phyloP scores from a whole-genome alignment of 2,113 vertebrate genomes.

The Eidolon helvum region DNA sequence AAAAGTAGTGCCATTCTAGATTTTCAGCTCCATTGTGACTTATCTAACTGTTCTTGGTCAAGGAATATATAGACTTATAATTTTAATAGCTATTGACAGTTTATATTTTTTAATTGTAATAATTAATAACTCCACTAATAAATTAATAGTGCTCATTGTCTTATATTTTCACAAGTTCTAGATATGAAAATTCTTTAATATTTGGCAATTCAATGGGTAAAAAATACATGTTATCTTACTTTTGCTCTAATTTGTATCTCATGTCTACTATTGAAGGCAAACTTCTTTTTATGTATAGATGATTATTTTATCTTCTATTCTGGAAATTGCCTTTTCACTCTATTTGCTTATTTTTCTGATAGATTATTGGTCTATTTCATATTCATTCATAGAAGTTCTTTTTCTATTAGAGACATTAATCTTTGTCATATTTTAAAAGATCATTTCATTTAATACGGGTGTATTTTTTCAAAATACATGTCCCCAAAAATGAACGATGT shows the following conservation, averaged over 20 bases:
- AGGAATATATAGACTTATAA: not conserved
- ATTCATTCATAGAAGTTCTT: not conserved
- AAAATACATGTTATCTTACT: not conserved
- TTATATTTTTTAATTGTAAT: not conserved
- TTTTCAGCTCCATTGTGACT: not conserved
- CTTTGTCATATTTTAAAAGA: constrained; percentile 29
- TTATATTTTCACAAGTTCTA: not conserved
- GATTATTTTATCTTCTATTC: not conserved
- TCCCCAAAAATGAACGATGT: not conserved
- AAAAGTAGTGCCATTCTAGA: accelerated
- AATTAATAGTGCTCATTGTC: not conserved
- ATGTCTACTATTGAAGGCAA: not conserved
- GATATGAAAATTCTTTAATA: not conserved
- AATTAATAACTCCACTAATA: not conserved
- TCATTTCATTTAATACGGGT: not conserved
- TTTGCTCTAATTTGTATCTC: not conserved
- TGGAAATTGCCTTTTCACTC: not conserved
- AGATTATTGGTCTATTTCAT: not conserved
- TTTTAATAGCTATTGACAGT: not conserved
- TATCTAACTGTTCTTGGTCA: not conserved
- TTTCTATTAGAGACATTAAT: not conserved
- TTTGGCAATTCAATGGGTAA: not conserved
- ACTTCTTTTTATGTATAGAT: not conserved
- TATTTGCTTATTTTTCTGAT: not conserved
- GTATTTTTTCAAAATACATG: not conserved